Conservation (phyloP, 2,113 vertebrate genomes). For the Dipodomys stephensi region DNA sequence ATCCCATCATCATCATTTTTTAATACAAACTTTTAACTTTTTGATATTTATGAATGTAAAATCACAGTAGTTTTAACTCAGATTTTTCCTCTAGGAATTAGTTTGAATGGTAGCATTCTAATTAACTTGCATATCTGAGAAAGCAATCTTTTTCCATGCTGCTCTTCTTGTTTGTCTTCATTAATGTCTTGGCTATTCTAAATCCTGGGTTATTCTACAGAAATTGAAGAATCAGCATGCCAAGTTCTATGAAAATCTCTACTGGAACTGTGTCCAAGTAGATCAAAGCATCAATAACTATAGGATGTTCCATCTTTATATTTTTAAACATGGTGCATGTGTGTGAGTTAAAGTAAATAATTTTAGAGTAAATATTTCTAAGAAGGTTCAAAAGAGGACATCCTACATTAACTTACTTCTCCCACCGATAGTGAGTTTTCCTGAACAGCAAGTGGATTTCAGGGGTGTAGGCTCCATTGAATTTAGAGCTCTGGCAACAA, state of each 20-base stretch:
- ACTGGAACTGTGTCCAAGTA: neutral
- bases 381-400: neutral
- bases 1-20: neutral
- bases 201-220: neutral
- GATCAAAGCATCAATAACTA: neutral
- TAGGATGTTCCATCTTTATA: neutral
- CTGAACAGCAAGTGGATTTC: neutral
- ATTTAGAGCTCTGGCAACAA: neutral
- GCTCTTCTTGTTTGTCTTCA: neutral
- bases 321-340: conserved; percentile 13
- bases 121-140: neutral
- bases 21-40: neutral
- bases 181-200: neutral
- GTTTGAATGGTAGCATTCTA: neutral
- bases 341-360: neutral
- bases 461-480: neutral
- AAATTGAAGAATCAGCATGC: conserved; percentile 1
- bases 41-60: conserved; percentile 7
- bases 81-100: neutral
- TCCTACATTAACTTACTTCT: neutral
- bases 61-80: neutral
- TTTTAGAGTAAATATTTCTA: neutral
- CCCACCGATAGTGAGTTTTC: neutral
- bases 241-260: conserved; percentile 6
- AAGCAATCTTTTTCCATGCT: neutral